phyloP scores from a whole-genome alignment of 2,888 invertebrate genomes.

The Lasiommata megera region DNA sequence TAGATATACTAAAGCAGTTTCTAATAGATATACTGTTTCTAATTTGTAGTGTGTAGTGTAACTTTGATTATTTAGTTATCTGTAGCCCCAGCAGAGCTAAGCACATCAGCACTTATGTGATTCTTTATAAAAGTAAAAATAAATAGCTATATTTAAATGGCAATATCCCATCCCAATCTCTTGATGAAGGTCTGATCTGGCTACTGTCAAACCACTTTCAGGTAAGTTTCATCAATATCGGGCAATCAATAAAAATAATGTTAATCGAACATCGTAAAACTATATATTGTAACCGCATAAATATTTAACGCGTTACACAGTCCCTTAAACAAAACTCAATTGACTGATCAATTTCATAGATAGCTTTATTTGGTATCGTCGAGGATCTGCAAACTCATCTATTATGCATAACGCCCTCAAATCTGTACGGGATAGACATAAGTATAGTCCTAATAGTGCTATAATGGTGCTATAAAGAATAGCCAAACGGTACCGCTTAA shows the following conservation, averaged over 20 bases:
- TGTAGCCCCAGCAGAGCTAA: too few species aligned
- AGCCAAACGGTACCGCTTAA: constrained; percentile 33
- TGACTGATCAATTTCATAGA: constrained; percentile 20
- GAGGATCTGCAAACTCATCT: constrained; percentile 33
- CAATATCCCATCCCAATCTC: too few species aligned
- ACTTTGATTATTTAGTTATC: too few species aligned
- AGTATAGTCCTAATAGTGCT: constrained; percentile 28
- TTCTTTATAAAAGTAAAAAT: too few species aligned
- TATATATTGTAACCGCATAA: not conserved
- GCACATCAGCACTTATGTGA: too few species aligned
- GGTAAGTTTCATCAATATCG: too few species aligned
- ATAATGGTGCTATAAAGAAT: constrained; percentile 32
- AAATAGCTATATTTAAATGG: too few species aligned
- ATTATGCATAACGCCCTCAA: constrained; percentile 32
- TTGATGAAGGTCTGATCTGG: too few species aligned
- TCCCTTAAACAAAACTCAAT: not conserved
- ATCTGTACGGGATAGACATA: constrained; percentile 30
- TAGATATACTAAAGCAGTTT: too few species aligned
- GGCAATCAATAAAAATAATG: not conserved
- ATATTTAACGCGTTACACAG: not conserved
- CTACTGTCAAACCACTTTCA: too few species aligned
- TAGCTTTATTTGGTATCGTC: constrained; percentile 24
- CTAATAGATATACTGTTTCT: too few species aligned
- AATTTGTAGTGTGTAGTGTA: too few species aligned
- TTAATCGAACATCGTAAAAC: not conserved